Conservation (phyloP, 2,888 invertebrate genomes). For the Ecliptopera silaceata region DNA sequence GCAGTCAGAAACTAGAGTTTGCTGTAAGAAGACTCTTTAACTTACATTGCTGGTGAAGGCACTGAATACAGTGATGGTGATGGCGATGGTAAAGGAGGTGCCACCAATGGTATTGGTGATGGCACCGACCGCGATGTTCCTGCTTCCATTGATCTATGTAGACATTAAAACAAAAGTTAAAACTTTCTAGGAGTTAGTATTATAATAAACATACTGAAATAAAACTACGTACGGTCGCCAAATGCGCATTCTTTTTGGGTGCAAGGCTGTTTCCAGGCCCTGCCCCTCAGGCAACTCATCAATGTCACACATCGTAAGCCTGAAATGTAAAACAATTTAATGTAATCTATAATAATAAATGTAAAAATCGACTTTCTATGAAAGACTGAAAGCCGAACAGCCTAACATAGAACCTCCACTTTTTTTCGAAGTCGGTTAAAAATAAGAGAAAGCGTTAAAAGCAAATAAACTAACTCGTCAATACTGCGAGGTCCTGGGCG, state of each 20-base stretch:
- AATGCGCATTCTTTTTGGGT: slow-evolving; percentile 15
- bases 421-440: slow-evolving; percentile 14
- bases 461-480: slow-evolving; percentile 14
- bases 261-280: slow-evolving; percentile 8
- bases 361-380: slow-evolving; percentile 6
- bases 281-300: slow-evolving; percentile 6
- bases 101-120: slow-evolving; percentile 7
- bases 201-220: slow-evolving; percentile 9
- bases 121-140: slow-evolving; percentile 3
- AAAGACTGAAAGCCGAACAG: slow-evolving; percentile 3
- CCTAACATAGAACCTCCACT: slow-evolving; percentile 10
- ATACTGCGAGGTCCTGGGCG: slow-evolving; percentile 14
- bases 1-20: slow-evolving; percentile 5
- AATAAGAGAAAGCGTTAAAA: slow-evolving; percentile 13
- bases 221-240: slow-evolving; percentile 10
- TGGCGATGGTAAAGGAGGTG: slow-evolving; percentile 7
- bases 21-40: slow-evolving; percentile 7
- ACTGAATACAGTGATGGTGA: slow-evolving; percentile 4
- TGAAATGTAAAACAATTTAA: slow-evolving; percentile 9
- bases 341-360: slow-evolving; percentile 14
- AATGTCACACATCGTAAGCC: neutral
- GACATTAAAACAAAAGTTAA: slow-evolving; percentile 17
- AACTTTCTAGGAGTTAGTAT: slow-evolving; percentile 12
- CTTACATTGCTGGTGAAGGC: slow-evolving; percentile 16
- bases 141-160: slow-evolving; percentile 12